phyloP scores from a whole-genome alignment of 2,888 invertebrate genomes.

The Notodonta dromedarius region DNA sequence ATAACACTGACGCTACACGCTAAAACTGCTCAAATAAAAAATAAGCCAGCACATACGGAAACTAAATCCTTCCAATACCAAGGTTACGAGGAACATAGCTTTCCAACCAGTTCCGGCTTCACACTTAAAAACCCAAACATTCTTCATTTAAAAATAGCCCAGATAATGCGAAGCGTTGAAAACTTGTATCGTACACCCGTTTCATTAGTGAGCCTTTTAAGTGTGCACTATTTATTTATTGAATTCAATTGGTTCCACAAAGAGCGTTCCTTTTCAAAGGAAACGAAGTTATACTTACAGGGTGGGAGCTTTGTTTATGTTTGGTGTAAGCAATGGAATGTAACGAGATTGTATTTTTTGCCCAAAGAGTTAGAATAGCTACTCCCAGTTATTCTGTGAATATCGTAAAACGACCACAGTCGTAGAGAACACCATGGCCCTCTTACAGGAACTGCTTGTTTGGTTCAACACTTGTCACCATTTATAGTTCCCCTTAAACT shows the following conservation, averaged over 20 bases:
- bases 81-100: neutral
- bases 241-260: slow-evolving; percentile 60
- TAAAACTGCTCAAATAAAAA: neutral
- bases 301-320: slow-evolving; percentile 43
- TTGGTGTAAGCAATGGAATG: slow-evolving; percentile 19
- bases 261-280: slow-evolving; percentile 51
- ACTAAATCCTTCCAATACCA: neutral
- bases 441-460: too few relatives aligned
- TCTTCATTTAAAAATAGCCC: slow-evolving; percentile 26
- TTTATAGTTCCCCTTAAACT: too few relatives aligned
- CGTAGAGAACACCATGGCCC: too few relatives aligned
- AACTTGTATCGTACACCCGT: slow-evolving; percentile 20
- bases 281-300: slow-evolving; percentile 45
- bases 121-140: slow-evolving; percentile 5
- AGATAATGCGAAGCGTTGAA: slow-evolving; percentile 12
- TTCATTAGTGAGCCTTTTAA: slow-evolving; percentile 44
- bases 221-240: slow-evolving; percentile 55
- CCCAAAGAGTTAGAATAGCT: too few relatives aligned
- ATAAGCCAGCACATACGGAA: neutral
- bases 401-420: too few relatives aligned
- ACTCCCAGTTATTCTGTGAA: too few relatives aligned
- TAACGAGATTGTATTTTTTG: neutral
- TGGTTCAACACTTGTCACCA: too few relatives aligned
- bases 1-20: too few relatives aligned
- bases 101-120: neutral